phyloP scores from a whole-genome alignment of 2,888 invertebrate genomes.

The Drosophila testacea region DNA sequence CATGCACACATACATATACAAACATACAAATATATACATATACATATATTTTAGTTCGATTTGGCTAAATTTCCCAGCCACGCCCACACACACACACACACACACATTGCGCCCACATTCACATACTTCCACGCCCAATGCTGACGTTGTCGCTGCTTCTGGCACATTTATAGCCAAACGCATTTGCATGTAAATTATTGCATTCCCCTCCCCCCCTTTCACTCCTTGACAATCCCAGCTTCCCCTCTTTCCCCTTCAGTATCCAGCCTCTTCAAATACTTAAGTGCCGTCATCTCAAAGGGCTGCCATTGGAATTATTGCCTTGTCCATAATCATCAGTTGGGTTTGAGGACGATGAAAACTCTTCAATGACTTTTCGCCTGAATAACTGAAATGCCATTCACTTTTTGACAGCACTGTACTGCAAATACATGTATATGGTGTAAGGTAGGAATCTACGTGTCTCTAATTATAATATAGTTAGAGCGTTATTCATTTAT shows the following conservation, averaged over 20 bases:
- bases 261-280: constrained; percentile 21
- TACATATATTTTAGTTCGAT: constrained; percentile 53
- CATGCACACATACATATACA: constrained; percentile 4
- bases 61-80: constrained; percentile 26
- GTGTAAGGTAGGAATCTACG: background rate
- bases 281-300: constrained; percentile 30
- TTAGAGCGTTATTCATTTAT: background rate
- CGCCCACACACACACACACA: constrained; percentile 8
- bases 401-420: constrained; percentile 20
- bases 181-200: constrained; percentile 76
- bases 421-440: background rate
- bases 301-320: constrained; percentile 42
- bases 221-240: background rate
- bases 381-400: constrained; percentile 3
- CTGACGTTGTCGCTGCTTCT: constrained; percentile 50
- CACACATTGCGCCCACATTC: background rate
- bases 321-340: constrained; percentile 48
- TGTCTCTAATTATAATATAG: constrained; percentile 2
- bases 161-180: constrained; percentile 71
- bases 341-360: constrained; percentile 4
- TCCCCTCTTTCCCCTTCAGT: background rate
- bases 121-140: constrained; percentile 6
- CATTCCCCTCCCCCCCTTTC: constrained; percentile 28
- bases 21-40: constrained; percentile 11
- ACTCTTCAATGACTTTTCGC: background rate